Percentiles rank a stretch among this genome's conserved stretches.
phyloP scores from a whole-genome alignment of 2,888 invertebrate genomes.

The Xestia sexstrigata region DNA sequence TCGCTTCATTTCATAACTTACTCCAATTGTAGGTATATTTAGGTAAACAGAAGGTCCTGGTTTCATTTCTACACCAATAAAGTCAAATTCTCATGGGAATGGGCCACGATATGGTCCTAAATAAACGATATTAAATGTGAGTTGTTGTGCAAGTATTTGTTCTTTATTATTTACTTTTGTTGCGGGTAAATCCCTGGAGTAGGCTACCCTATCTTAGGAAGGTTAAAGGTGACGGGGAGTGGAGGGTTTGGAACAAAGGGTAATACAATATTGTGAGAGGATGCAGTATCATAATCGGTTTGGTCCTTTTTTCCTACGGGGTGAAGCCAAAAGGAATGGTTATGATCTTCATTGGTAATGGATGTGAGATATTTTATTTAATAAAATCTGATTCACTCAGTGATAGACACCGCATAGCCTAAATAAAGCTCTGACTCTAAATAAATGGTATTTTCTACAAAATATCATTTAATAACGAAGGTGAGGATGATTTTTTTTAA shows the following conservation, averaged over 20 bases:
- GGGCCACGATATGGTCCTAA: constrained; percentile 45
- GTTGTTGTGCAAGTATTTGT: constrained; percentile 18
- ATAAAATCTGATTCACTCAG: not conserved
- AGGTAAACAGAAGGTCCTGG: constrained; percentile 33
- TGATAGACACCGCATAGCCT: not conserved
- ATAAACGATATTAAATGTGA: constrained; percentile 57
- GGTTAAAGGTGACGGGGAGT: not conserved
- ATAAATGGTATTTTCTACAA: not conserved
- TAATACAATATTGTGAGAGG: constrained; percentile 2
- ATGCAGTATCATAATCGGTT: not conserved
- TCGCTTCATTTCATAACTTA: constrained; percentile 39
- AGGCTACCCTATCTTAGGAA: not conserved
- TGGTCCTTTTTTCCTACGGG: not conserved
- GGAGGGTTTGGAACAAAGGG: not conserved
- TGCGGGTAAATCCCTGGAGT: constrained; percentile 21
- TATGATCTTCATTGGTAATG: not conserved
- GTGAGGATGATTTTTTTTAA: not conserved
- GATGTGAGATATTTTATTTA: not conserved
- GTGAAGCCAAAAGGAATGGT: not conserved
- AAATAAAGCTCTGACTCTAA: not conserved
- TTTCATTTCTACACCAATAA: constrained; percentile 58
- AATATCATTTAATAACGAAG: not conserved
- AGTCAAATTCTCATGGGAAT: constrained; percentile 50
- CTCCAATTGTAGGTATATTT: constrained; percentile 10
- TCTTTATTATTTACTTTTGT: constrained; percentile 37